Evolutionary conservation across 2,113 vertebrate genomes (phyloP), one percentile per base, ranked within the genome.

Genomic region (Pterocles orientalis): DNA sequence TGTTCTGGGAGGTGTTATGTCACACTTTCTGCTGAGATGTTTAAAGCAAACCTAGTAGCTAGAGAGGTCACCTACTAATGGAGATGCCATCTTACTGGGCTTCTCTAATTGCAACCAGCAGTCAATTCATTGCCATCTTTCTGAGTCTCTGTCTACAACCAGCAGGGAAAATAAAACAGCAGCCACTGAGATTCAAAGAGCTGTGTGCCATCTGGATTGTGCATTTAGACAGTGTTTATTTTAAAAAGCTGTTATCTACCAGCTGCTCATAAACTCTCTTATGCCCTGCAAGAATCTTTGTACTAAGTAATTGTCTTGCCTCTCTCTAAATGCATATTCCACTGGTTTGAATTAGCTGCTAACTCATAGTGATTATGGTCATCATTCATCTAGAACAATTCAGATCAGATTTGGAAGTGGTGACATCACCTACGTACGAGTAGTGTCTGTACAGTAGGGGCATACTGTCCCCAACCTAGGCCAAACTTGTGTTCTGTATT

Each of bases 181-280:
- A 96, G 93, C 45, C 73, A 61, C 41, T 62, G 57, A 82, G 39
- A 91, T 84, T 95, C 79, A 69, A 88, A 96, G 86, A 82, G 17
- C 28, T 88, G 31, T 16, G 8, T 68, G 51, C 61, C 80, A 69
- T 96, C 82, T 94, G 95, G 83, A 85, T 61, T 87, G 61, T 84
- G 43, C 88, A 78, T 95, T 97, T 95, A 94, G 86, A 64, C 51
- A 90, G 61, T 91, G 89, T 97, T 96, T 96, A 92, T 96, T 96
- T 97, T 14, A 93, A 96, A 96, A 92, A 94, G 70, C 84, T 92
- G 83, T 97, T 96, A 96, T 94, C 95, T 97, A 85, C 92, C 89
- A 96, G 85, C 88, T 95, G 93, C 84, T 96, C 73, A 50, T 94
- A 94, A 97, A 96, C 73, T 82, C 61, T 79, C 77, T 78, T 95